These are phyloP conservation scores for Actinemys pallida DNA, from an alignment of 2,113 vertebrate genomes.

Conservation along the genomic window DNA sequence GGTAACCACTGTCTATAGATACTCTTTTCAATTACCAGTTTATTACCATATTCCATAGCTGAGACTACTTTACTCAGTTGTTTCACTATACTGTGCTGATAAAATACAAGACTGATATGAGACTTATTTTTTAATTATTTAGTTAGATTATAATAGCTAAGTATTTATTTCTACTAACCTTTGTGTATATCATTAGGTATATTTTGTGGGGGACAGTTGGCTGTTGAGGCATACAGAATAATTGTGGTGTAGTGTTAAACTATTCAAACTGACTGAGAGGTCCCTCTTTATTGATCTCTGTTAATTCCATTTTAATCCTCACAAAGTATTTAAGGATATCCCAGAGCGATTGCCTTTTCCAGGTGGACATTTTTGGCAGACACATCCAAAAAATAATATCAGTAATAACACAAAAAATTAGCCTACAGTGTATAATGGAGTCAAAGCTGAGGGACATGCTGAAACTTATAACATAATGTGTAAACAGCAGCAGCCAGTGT, in stretches of 20 bases:
- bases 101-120: neutral
- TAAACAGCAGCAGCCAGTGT: slow-evolving; percentile 47
- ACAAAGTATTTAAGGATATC: slow-evolving; percentile 22
- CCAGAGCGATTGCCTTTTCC: neutral
- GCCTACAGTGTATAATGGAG: slow-evolving; percentile 49
- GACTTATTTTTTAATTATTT: neutral
- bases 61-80: neutral
- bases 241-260: slow-evolving; percentile 23
- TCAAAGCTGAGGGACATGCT: slow-evolving; percentile 55
- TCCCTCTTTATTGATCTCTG: slow-evolving; percentile 56
- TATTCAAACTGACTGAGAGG: neutral
- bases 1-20: neutral
- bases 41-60: neutral
- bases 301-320: slow-evolving; percentile 42
- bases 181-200: neutral
- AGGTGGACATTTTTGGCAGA: slow-evolving; percentile 23
- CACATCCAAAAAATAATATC: slow-evolving; percentile 20
- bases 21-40: neutral
- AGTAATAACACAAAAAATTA: slow-evolving; percentile 61
- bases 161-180: neutral
- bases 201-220: neutral
- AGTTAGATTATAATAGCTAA: neutral
- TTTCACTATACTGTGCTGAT: neutral
- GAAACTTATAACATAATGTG: slow-evolving; percentile 57
- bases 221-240: slow-evolving; percentile 25